These are phyloP conservation scores for Drosophila borborema DNA, from an alignment of 2,888 invertebrate species.

Conservation along the genomic window DNA sequence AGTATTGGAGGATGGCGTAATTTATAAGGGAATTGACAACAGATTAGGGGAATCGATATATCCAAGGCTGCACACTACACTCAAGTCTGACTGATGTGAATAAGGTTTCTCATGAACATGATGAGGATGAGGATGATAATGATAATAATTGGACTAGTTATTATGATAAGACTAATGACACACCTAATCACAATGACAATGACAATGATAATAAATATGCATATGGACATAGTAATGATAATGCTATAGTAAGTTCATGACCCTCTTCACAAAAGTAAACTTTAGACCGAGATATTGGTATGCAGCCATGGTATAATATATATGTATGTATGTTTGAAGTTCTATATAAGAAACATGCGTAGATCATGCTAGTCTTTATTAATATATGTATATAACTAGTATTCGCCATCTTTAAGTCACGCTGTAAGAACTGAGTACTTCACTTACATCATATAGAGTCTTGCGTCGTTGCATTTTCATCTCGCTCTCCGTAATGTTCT, in stretches of 20 bases:
- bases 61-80: conserved; percentile 1
- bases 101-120: not conserved
- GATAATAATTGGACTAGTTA: not conserved
- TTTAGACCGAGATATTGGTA: not conserved
- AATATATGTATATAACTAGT: not conserved
- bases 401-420: not conserved
- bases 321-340: conserved; percentile 4
- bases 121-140: not conserved
- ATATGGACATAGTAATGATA: too few species aligned
- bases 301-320: not conserved
- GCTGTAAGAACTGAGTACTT: not conserved
- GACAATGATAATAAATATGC: not conserved
- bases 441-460: conserved; percentile 83
- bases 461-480: conserved; percentile 84
- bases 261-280: not conserved
- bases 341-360: conserved; percentile 42
- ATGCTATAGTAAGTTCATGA: not conserved
- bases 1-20: conserved; percentile 28
- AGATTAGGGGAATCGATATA: conserved; percentile 41
- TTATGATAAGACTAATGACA: not conserved
- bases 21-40: conserved; percentile 52
- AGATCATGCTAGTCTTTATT: conserved; percentile 30
- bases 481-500: conserved; percentile 82
- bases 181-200: not conserved
- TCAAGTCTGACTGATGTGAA: not conserved